Percentiles rank a stretch among this genome's conserved stretches.
These are phyloP conservation scores for Mythimna albipuncta DNA, from an alignment of 2,888 invertebrate species.

Conservation along the genomic window DNA sequence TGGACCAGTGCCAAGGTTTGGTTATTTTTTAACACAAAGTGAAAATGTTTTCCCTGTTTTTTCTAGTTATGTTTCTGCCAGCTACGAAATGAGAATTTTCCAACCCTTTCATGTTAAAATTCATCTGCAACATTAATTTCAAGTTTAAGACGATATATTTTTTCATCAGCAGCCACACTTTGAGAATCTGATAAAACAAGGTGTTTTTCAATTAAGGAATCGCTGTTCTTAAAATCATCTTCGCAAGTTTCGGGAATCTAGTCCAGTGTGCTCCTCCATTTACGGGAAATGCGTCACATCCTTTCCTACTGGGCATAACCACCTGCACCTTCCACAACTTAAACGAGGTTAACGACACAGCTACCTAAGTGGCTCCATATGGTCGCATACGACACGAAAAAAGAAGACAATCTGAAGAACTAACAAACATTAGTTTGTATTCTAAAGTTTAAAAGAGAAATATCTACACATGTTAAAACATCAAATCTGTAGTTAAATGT, in stretches of 20 bases:
- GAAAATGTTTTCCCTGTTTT: background rate
- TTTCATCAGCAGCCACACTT: background rate
- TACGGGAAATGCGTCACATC: too few relatives aligned
- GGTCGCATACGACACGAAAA: too few relatives aligned
- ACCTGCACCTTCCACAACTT: too few relatives aligned
- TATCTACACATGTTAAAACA: background rate
- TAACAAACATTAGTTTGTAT: too few relatives aligned
- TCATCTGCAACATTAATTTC: background rate
- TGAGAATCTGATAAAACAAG: background rate
- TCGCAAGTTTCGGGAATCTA: too few relatives aligned
- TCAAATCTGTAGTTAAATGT: background rate
- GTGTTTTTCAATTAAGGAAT: background rate
- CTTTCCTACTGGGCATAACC: too few relatives aligned
- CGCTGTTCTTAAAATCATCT: too few relatives aligned
- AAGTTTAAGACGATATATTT: background rate
- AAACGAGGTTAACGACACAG: too few relatives aligned
- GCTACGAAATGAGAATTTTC: background rate
- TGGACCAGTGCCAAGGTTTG: conserved; percentile 21
- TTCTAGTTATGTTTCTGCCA: background rate
- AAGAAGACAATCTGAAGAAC: too few relatives aligned
- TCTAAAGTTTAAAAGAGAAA: background rate
- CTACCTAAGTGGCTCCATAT: too few relatives aligned
- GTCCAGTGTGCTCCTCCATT: too few relatives aligned
- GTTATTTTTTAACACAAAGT: background rate
- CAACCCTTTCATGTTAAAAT: background rate